These are phyloP conservation scores for Chinchilla lanigera DNA, from an alignment of 2,113 vertebrate genomes.

Conservation along the genomic window DNA sequence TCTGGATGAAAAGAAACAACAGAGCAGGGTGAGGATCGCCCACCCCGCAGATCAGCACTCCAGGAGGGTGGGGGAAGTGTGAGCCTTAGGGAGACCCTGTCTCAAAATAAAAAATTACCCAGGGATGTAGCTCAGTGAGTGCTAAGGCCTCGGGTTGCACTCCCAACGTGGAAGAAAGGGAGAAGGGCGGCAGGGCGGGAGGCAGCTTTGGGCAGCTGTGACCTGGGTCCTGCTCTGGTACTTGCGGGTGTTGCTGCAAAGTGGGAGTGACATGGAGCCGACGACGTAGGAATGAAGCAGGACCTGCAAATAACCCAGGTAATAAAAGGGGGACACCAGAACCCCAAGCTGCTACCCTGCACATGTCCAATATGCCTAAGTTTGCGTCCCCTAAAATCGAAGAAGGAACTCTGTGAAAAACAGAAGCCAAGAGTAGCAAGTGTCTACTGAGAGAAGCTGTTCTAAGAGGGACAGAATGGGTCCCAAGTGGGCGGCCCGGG, in stretches of 20 bases:
- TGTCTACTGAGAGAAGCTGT: too few relatives aligned
- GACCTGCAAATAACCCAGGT: too few relatives aligned
- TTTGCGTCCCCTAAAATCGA: too few relatives aligned
- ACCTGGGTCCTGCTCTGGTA: neutral
- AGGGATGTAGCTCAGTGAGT: neutral
- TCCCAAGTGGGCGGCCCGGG: too few relatives aligned
- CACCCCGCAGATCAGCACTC: neutral
- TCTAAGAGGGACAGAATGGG: too few relatives aligned
- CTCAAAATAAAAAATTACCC: neutral
- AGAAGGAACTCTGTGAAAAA: too few relatives aligned
- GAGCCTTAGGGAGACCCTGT: neutral
- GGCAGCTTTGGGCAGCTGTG: rapidly evolving
- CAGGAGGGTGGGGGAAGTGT: neutral
- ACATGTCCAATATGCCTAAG: too few relatives aligned
- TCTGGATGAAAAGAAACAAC: neutral
- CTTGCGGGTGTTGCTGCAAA: neutral
- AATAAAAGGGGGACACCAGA: too few relatives aligned
- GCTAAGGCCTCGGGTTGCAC: neutral
- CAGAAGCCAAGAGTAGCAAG: too few relatives aligned
- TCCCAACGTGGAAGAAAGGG: neutral
- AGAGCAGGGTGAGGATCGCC: neutral
- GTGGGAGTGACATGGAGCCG: neutral
- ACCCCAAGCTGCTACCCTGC: too few relatives aligned
- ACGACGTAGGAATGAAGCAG: too few relatives aligned
- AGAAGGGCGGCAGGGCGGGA: neutral